phyloP scores from a whole-genome alignment of 2,888 invertebrate genomes.

The Podabrus alpinus region DNA sequence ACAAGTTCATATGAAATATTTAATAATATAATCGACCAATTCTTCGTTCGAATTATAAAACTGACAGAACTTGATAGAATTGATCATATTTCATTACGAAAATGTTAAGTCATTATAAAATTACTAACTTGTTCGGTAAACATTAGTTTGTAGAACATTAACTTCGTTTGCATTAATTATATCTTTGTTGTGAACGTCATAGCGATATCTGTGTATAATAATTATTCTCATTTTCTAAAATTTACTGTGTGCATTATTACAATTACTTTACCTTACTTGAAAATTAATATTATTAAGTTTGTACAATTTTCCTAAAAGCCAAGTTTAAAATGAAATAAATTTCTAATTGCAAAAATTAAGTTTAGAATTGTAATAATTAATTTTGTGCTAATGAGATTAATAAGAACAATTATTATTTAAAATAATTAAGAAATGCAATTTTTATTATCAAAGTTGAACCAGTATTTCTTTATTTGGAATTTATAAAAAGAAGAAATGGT shows the following conservation, averaged over 20 bases:
- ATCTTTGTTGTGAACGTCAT: not conserved
- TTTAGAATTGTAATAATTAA: not conserved
- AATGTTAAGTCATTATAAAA: not conserved
- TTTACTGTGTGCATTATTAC: not conserved
- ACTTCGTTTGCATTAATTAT: not conserved
- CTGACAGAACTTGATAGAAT: not conserved
- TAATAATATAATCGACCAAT: not conserved
- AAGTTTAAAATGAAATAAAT: not conserved
- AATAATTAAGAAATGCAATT: not conserved
- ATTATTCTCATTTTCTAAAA: not conserved
- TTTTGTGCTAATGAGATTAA: not conserved
- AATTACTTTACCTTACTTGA: not conserved
- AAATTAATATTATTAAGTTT: not conserved
- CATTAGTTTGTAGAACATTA: not conserved
- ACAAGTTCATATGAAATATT: not conserved
- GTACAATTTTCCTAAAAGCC: not conserved
- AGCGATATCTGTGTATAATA: not conserved
- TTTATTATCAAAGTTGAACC: not conserved
- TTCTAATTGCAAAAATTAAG: not conserved
- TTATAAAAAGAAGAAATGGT: not conserved
- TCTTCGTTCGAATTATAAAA: not conserved
- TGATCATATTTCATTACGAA: not conserved
- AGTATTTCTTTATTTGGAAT: no score
- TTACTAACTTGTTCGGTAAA: not conserved
- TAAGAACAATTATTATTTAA: not conserved